Evolutionary conservation across 1,140 invertebrate genomes (phyloP), one percentile per base, ranked within the genome.

Genomic region (Drosophila obscura): DNA sequence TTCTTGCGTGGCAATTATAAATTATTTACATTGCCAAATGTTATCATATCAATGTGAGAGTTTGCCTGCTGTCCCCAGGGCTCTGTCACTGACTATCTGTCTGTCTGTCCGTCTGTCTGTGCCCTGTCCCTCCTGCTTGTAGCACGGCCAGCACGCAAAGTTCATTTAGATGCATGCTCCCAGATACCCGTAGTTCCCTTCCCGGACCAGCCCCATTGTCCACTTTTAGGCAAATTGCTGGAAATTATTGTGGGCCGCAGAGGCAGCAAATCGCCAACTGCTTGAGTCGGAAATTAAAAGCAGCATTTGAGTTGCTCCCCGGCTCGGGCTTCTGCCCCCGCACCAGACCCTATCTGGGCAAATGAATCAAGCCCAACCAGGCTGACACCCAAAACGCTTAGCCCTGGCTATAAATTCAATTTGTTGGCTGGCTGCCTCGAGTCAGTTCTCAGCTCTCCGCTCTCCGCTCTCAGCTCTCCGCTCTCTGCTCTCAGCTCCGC

Each of bases 191-290:
- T 19, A 56, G 35, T 5, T 24, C 39, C 55, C n/a, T 43, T 9
- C n/a, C 31, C 43, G 41, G 2, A 4, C 48, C 31, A 50, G 19
- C 19, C 35, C 72, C 68, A 64, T 63, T 81, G 81, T 74, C 74
- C 80, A 87, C 82, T 88, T 87, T 88, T 76, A 87, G 83, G 82
- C 83, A 88, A 87, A 88, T 89, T 88, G 65, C 65, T 77, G 71
- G 51, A 69, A 78, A 67, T 65, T 63, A 56, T 49, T 69, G 66
- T 57, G 67, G 66, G 58, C 35, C 59, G 53, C 61, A 48, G 59
- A 68, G 74, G 68, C 73, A 67, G 80, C 45, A 77, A 55, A 64
- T 77, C 51, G 67, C 51, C 73, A 77, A 81, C 68, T 80, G 78
- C 66, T 72, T 69, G 76, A 82, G 67, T 83, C 80, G 72, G 83